A percentile compares a stretch with the other conserved stretches of the same genome.
phyloP scores from a whole-genome alignment of 2,888 invertebrate genomes.

The Agrilus mali region DNA sequence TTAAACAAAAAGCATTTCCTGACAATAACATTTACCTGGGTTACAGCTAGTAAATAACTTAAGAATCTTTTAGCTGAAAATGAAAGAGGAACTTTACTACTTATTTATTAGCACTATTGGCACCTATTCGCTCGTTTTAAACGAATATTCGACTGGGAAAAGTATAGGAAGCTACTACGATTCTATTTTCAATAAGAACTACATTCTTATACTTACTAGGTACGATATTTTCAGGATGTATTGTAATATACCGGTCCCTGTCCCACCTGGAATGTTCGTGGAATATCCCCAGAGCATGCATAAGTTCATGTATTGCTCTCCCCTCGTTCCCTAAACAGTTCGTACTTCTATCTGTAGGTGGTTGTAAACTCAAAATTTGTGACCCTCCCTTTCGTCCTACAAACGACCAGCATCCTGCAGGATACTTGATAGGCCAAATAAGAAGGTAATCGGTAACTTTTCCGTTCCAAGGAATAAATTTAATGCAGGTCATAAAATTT shows the following conservation, averaged over 20 bases:
- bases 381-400: slow-evolving; percentile 62
- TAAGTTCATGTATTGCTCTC: slow-evolving; percentile 65
- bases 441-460: slow-evolving; percentile 47
- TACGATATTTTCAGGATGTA: slow-evolving; percentile 55
- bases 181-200: no score
- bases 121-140: no score
- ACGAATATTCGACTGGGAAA: no score
- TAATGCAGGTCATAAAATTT: slow-evolving; percentile 51
- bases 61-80: no score
- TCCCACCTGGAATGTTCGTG: slow-evolving; percentile 71
- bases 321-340: slow-evolving; percentile 57
- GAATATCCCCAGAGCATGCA: slow-evolving; percentile 71
- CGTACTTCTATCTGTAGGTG: slow-evolving; percentile 45
- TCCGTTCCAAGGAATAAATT: slow-evolving; percentile 53
- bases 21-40: no score
- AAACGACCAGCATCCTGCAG: slow-evolving; percentile 63
- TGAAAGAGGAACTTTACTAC: no score
- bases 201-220: slow-evolving; percentile 34
- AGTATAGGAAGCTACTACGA: no score
- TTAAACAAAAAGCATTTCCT: no score
- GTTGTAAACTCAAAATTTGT: slow-evolving; percentile 57
- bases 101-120: no score
- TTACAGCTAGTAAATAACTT: no score
- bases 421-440: slow-evolving; percentile 54
- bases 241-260: slow-evolving; percentile 55